phyloP scores from a whole-genome alignment of 2,888 invertebrate genomes.

The Agrotis ipsilon region DNA sequence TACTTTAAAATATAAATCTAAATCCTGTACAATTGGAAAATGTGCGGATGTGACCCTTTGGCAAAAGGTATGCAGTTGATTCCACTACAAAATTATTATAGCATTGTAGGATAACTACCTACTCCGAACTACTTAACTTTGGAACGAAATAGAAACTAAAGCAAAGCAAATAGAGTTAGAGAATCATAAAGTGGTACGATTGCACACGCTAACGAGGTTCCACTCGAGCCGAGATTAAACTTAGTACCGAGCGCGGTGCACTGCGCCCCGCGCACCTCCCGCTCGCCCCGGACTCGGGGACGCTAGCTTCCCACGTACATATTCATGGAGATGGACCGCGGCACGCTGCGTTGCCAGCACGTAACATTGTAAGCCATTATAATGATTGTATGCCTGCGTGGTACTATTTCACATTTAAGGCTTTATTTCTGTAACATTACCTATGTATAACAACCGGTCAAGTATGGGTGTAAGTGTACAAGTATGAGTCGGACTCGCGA shows the following conservation, averaged over 20 bases:
- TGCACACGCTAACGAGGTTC: constrained; percentile 44
- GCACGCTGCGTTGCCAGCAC: too few species aligned
- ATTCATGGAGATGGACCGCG: constrained; percentile 14
- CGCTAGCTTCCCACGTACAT: constrained; percentile 13
- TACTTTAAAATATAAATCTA: too few species aligned
- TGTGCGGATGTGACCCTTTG: too few species aligned
- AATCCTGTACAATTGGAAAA: too few species aligned
- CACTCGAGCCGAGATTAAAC: constrained; percentile 28
- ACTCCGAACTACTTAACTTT: constrained; percentile 18
- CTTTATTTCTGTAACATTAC: not conserved
- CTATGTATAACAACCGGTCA: too few species aligned
- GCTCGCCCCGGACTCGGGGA: not conserved
- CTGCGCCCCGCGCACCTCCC: not conserved
- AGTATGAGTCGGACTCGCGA: too few species aligned
- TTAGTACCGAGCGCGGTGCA: constrained; percentile 13
- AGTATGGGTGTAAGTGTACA: too few species aligned
- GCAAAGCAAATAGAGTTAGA: constrained; percentile 38
- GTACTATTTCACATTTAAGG: not conserved
- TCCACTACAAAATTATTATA: too few species aligned
- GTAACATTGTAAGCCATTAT: constrained; percentile 2
- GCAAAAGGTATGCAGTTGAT: too few species aligned
- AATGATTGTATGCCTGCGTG: constrained; percentile 7
- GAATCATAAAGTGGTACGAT: constrained; percentile 33
- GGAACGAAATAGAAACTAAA: constrained; percentile 44
- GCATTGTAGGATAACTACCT: constrained; percentile 2